Conservation (phyloP, 2,888 invertebrate genomes). For the Ctena decussata region DNA sequence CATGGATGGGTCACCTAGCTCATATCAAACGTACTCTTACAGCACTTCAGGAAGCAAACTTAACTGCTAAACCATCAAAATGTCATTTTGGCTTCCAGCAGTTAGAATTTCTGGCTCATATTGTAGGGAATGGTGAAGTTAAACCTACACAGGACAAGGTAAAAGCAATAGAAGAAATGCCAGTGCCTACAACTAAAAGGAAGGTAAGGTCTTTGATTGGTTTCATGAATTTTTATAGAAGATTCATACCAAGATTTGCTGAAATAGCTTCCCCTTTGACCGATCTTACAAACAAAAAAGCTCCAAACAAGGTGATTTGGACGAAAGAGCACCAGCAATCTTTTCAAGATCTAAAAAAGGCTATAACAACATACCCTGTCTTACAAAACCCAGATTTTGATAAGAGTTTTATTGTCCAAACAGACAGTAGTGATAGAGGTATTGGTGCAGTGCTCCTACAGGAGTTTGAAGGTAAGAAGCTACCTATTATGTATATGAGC, state of each 20-base stretch:
- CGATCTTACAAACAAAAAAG: background rate
- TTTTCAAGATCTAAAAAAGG: background rate
- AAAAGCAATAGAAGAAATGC: background rate
- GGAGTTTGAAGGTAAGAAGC: background rate
- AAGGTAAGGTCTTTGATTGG: background rate
- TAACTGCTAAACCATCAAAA: too few relatives aligned
- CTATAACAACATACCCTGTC: background rate
- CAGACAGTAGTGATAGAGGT: background rate
- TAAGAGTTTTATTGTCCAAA: background rate
- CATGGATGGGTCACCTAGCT: too few relatives aligned
- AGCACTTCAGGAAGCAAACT: too few relatives aligned
- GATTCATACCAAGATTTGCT: background rate
- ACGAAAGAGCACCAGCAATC: background rate
- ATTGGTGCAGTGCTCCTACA: background rate
- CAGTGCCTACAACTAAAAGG: background rate
- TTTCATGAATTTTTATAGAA: background rate
- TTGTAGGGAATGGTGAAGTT: background rate
- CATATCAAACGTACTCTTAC: too few relatives aligned
- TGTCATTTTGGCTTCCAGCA: too few relatives aligned
- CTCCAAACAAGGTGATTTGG: conserved; percentile 7
- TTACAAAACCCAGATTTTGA: background rate
- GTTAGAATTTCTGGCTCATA: too few relatives aligned
- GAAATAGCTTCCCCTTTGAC: background rate
- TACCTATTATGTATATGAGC: background rate
- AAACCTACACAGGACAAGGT: too few relatives aligned